Percentiles rank a stretch among this genome's conserved stretches.
Evolutionary conservation across 2,113 vertebrate genomes (phyloP).

Genomic region (Lipophrys pholis): DNA sequence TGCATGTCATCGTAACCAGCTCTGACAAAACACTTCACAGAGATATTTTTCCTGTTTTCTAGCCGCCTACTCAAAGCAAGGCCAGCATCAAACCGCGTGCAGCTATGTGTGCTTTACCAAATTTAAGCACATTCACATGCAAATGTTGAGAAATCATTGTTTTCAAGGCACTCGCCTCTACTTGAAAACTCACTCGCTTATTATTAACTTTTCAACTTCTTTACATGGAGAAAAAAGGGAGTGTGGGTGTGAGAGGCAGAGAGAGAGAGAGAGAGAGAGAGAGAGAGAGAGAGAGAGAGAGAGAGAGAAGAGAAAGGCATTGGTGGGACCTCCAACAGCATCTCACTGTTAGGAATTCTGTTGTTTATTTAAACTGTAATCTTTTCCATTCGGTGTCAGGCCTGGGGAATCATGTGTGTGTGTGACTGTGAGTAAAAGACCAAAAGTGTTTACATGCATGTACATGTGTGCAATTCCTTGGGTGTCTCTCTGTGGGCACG

Average conservation of each 20-base stretch:
- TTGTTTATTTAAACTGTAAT: slow-evolving; percentile 90
- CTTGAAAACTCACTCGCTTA: slow-evolving; percentile 42
- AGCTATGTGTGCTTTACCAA: slow-evolving; percentile 25
- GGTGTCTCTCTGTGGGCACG: slow-evolving; percentile 15
- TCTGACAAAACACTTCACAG: slow-evolving; percentile 51
- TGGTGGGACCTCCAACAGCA: slow-evolving; percentile 83
- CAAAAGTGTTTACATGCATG: slow-evolving; percentile 59
- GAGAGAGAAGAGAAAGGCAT: slow-evolving; percentile 19
- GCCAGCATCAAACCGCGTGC: slow-evolving; percentile 36
- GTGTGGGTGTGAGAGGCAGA: slow-evolving; percentile 20
- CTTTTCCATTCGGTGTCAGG: slow-evolving; percentile 87
- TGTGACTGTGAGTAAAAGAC: slow-evolving; percentile 43
- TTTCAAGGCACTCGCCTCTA: neutral
- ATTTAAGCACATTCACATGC: slow-evolving; percentile 33
- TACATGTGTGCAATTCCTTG: slow-evolving; percentile 59
- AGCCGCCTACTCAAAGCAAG: slow-evolving; percentile 18
- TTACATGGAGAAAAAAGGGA: slow-evolving; percentile 12
- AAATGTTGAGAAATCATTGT: slow-evolving; percentile 4
- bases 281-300: slow-evolving; percentile 25
- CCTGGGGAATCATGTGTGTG: slow-evolving; percentile 71
- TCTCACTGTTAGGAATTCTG: slow-evolving; percentile 85
- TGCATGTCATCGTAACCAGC: slow-evolving; percentile 25
- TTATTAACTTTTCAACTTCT: slow-evolving; percentile 51
- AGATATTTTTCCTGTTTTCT: slow-evolving; percentile 37
- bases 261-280: slow-evolving; percentile 13